Conservation (phyloP, 2,113 vertebrate species). For the Ophiodon elongatus region DNA sequence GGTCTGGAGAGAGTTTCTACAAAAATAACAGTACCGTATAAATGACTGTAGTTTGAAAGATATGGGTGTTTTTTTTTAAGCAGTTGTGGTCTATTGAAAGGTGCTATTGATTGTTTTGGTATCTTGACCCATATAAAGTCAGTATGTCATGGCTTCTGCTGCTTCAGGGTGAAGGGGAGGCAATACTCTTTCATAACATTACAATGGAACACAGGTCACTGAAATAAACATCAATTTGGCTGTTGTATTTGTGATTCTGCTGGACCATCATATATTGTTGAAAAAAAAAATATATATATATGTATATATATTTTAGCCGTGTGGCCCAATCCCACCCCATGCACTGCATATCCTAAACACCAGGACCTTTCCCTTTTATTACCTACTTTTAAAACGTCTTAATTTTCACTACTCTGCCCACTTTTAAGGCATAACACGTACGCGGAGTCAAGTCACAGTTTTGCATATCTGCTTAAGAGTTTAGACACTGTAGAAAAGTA, state of each 20-base stretch:
- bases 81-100: background rate
- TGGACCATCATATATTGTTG: background rate
- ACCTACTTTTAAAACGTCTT: background rate
- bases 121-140: background rate
- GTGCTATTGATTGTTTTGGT: background rate
- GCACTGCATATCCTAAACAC: background rate
- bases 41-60: background rate
- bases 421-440: background rate
- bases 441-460: background rate
- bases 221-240: background rate
- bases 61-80: background rate
- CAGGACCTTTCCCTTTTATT: background rate
- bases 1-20: background rate
- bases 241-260: background rate
- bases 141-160: background rate
- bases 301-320: background rate
- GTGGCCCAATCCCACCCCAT: background rate
- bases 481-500: slow-evolving; percentile 14
- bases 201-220: background rate
- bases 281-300: background rate
- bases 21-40: background rate
- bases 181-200: background rate
- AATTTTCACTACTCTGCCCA: background rate
- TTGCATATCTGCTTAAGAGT: slow-evolving; percentile 18
- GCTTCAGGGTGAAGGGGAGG: background rate